These are phyloP conservation scores for Ophioninae sp. DNA, from an alignment of 2,888 invertebrate species.

Conservation along the genomic window DNA sequence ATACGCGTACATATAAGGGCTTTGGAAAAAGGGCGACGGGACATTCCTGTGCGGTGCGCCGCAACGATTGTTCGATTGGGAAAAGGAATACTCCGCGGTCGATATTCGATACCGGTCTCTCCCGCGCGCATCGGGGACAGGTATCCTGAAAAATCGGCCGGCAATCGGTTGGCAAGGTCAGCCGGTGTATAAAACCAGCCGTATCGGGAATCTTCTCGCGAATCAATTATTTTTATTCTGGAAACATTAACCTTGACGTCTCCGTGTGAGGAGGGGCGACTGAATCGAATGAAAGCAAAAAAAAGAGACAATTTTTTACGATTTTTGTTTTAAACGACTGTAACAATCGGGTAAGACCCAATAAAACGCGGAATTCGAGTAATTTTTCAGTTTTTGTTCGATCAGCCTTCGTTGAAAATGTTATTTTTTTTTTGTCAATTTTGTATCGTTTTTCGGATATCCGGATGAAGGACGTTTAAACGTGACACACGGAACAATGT, in stretches of 20 bases:
- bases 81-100: slow-evolving; percentile 59
- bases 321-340: background rate
- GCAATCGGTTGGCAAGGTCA: slow-evolving; percentile 56
- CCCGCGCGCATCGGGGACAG: slow-evolving; percentile 18
- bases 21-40: slow-evolving; percentile 22
- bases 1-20: background rate
- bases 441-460: too few species aligned
- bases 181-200: slow-evolving; percentile 42
- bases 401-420: background rate
- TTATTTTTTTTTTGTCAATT: too few species aligned
- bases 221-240: slow-evolving; percentile 13
- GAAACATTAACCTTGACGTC: background rate
- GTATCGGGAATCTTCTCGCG: slow-evolving; percentile 35
- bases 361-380: background rate
- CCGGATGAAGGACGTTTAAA: too few species aligned
- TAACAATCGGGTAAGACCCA: background rate
- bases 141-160: slow-evolving; percentile 42
- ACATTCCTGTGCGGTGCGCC: slow-evolving; percentile 58
- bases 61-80: slow-evolving; percentile 62
- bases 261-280: background rate
- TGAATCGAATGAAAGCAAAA: background rate
- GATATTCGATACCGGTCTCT: slow-evolving; percentile 59
- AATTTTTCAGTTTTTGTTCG: background rate
- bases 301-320: background rate
- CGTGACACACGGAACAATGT: too few species aligned